These are phyloP conservation scores for Halcyon malimbica DNA, from an alignment of 2,113 vertebrate species.

Conservation along the genomic window DNA sequence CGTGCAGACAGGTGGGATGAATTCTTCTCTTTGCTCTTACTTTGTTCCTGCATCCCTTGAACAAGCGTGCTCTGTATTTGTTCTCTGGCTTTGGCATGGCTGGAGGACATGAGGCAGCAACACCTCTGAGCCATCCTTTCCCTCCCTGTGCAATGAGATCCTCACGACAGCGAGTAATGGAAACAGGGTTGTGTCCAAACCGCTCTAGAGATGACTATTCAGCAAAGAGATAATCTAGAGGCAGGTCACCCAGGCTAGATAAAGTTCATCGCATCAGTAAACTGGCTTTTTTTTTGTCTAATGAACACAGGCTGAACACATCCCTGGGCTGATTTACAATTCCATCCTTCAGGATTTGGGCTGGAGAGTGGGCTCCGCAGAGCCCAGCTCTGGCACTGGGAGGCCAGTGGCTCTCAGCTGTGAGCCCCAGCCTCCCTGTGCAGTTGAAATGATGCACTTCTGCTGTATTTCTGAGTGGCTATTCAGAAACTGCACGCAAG, in stretches of 20 bases:
- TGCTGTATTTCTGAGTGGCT: not conserved
- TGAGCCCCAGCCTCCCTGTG: not conserved
- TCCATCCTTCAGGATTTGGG: not conserved
- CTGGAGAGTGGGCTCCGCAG: not conserved
- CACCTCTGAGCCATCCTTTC: not conserved
- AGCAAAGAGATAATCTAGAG: not conserved
- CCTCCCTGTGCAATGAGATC: not conserved
- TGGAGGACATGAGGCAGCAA: not conserved
- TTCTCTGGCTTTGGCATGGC: not conserved
- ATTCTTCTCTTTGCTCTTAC: not conserved
- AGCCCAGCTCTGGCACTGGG: not conserved
- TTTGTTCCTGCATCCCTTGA: not conserved
- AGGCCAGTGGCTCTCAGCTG: not conserved
- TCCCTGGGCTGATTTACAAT: not conserved
- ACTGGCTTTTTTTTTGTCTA: not conserved
- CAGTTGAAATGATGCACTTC: not conserved
- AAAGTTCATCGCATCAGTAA: not conserved
- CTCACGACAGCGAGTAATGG: not conserved
- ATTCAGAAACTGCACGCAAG: not conserved
- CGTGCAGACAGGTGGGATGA: not conserved
- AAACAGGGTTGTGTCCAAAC: not conserved
- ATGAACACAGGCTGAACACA: not conserved
- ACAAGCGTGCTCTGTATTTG: not conserved
- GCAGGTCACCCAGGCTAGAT: not conserved
- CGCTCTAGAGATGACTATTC: not conserved